Base-by-base conservation (phyloP, 1,140 invertebrate species). In the Pygmarrhopalites habei region DNA sequence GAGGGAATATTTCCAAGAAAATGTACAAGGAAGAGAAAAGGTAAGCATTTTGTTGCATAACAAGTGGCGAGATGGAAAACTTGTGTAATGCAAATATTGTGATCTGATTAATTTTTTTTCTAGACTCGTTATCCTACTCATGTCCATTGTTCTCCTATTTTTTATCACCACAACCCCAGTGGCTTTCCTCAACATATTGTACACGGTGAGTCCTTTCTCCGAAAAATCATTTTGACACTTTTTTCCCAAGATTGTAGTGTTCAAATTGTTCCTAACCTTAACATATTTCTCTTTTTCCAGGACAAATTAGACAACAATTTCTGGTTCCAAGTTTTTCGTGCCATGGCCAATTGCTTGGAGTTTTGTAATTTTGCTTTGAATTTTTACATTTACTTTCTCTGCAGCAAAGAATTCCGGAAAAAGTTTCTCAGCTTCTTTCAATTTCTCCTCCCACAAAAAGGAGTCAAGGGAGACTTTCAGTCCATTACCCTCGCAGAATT, bases 101-200 rank as follows among this genome's bases (percentile, higher is more conserved):
- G n/a, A n/a, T n/a, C n/a, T n/a, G n/a, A n/a, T n/a, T n/a, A n/a
- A n/a, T n/a, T n/a, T n/a, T n/a, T n/a, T n/a, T n/a, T n/a, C n/a
- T n/a, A n/a, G 76, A n/a, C 72, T 78, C 21, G 72, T 78, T 1
- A 71, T 75, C 25, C 70, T 79, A 2, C 67, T 79, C 39, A 70
- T 72, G 25, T 73, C 74, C 25, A 76, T 79, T 51, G 75, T 78
- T 23, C 68, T 78, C 3, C 68, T 79, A 21, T 79, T 79, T 61
- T 76, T 78, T 64, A 62, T 78, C 28, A 75, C 77, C 35, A 76
- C 73, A 60, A 76, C 76, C 14, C 77, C 77, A 2, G 74, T 76
- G 1, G 76, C 77, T 7, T 72, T 77, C 43, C 65, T 79, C 0
- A 74, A 73, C 10, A 71, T 78, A 26, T 72, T 75, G 47, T 75